Conservation (phyloP, 1,140 invertebrate species). For the Neodiprion virginianus region DNA sequence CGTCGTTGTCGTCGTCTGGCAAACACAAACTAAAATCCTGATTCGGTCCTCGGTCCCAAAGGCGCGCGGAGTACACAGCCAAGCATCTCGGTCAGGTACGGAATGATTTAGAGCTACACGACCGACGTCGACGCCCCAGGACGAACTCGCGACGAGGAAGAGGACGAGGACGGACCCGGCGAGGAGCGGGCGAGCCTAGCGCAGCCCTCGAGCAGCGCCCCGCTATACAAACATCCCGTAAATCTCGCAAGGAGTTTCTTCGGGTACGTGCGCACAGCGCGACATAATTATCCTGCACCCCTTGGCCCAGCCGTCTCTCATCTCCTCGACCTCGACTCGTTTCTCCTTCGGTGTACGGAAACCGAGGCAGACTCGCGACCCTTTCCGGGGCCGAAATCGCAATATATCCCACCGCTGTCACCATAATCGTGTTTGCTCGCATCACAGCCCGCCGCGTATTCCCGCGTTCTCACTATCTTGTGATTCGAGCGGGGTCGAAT, state of each 20-base stretch:
- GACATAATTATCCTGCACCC: not conserved
- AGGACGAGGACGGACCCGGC: not conserved
- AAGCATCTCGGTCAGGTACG: not conserved
- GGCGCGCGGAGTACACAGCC: not conserved
- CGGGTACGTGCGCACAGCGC: not conserved
- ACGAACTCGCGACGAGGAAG: not conserved
- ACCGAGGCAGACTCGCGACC: not conserved
- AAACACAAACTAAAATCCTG: no score
- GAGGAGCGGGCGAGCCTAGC: not conserved
- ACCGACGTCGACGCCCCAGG: not conserved
- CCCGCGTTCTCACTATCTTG: no score
- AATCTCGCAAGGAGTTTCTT: not conserved
- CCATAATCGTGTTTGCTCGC: not conserved
- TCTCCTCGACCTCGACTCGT: no score
- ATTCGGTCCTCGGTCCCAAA: no score
- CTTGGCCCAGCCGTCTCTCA: no score
- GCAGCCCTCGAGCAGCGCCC: not conserved
- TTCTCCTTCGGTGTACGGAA: no score
- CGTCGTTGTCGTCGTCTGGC: no score
- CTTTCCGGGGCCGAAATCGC: not conserved
- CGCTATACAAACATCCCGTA: not conserved
- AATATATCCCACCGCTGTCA: slow-evolving; percentile 2
- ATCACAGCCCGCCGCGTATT: not conserved
- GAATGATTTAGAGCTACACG: not conserved
- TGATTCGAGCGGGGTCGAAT: no score